Evolutionary conservation across 2,888 invertebrate species (phyloP), one percentile per base, ranked within the genome.

Genomic region (Lobophora halterata): DNA sequence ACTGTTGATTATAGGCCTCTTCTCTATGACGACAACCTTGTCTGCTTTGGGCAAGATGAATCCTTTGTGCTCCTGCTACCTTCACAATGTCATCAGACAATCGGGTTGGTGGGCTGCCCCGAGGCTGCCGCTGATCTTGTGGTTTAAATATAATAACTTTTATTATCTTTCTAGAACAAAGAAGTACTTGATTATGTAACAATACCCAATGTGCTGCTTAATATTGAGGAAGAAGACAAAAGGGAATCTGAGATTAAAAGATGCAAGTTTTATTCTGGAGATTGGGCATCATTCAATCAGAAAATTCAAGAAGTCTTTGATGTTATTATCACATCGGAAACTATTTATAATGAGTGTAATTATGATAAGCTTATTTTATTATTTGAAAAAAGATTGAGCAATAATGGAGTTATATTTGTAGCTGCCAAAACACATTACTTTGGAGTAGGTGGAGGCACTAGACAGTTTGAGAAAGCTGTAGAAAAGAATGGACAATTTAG

Each of bases 401-500:
- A 73, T 37, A 65, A 76, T 71, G 97, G 96, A 20, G 62, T 69
- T 24, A 83, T 89, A 47, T 93, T 91, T 71, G 75, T 98, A 36
- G 97, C 97, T 32, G 97, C 96, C 2, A 99, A 98, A 88, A 91
- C 91, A 6, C 92, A 93, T 77, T 99, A 99, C 76, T 98, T 98
- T 88, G 98, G 98, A 47, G 96, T 98, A 10, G 98, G 98, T 5
- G 98, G 98, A 30, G 93, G 96, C 5, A 87, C 93, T 20, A 81
- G 91, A 47, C 90, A 93, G 54, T 98, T 98, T 88, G 90, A 93
- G 71, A 71, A 89, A 24, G 71, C 89, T 30, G 57, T 97, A 3
- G 64, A 81, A 39, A 76, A 82, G 27, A 89, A 90, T 59, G 79
- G 79, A 11, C 55, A 71, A 21, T 91, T 96, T 58, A 61, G 80